Evolutionary conservation across 2,888 invertebrate genomes (phyloP).

Genomic region (Cataglyphis livida): DNA sequence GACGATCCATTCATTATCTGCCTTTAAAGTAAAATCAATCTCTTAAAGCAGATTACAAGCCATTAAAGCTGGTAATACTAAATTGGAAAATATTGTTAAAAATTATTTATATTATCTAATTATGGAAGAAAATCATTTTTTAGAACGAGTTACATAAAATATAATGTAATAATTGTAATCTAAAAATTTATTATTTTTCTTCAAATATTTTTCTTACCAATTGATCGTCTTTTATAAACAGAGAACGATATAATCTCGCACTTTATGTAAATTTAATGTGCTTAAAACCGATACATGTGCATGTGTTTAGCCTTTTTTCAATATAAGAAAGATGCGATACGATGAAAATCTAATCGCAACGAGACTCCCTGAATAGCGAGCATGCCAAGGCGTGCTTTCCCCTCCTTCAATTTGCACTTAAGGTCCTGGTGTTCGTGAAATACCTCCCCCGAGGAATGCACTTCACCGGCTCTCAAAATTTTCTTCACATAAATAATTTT

Average conservation of each 20-base stretch:
- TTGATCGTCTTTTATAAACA: background rate
- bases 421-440: constrained; percentile 55
- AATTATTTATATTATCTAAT: background rate
- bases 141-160: background rate
- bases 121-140: background rate
- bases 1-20: background rate
- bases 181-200: background rate
- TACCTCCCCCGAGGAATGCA: constrained; percentile 59
- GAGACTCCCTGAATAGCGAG: constrained; percentile 57
- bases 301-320: background rate
- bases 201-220: background rate
- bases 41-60: background rate
- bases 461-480: constrained; percentile 43
- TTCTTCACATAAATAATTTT: constrained; percentile 60
- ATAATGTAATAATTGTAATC: background rate
- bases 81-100: background rate
- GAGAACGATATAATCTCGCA: background rate
- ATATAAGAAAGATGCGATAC: constrained; percentile 43
- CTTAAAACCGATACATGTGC: background rate
- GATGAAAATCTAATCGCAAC: constrained; percentile 66
- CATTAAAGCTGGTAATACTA: background rate
- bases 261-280: constrained; percentile 16
- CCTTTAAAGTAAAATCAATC: constrained; percentile 4
- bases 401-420: constrained; percentile 64
- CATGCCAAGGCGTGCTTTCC: constrained; percentile 44